Evolutionary conservation across 1,140 invertebrate species (phyloP).

Genomic region (Helicoverpa zea): DNA sequence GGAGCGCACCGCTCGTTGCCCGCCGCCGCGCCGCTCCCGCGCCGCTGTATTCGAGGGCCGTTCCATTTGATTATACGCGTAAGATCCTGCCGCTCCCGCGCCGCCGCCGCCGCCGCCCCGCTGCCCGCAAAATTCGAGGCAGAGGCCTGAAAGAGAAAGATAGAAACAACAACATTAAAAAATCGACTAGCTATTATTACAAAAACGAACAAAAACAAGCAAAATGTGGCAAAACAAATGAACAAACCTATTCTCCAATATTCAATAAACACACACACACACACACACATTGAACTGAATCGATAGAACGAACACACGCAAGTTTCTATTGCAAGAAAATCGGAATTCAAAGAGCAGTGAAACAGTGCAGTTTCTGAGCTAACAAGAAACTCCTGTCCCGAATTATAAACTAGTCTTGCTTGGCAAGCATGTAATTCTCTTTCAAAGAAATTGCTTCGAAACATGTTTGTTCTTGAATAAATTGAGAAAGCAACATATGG

Average conservation of each 20-base stretch:
- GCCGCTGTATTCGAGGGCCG: no score
- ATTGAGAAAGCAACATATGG: conserved; percentile 1
- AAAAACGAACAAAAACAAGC: no score
- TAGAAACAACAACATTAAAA: no score
- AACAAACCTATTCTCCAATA: background rate
- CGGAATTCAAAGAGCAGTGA: conserved; percentile 53
- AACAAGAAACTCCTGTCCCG: conserved; percentile 54
- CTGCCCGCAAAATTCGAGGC: no score
- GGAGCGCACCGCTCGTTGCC: no score
- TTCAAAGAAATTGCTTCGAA: background rate
- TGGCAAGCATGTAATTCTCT: conserved; percentile 35
- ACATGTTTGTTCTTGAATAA: conserved; percentile 5
- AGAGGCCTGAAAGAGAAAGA: no score
- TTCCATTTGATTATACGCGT: no score
- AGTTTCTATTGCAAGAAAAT: conserved; percentile 47
- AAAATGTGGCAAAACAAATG: no score
- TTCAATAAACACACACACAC: background rate
- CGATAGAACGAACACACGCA: background rate
- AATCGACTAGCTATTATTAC: no score
- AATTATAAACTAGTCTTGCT: conserved; percentile 55
- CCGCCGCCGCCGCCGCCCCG: no score
- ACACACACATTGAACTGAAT: background rate
- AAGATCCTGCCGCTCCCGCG: no score
- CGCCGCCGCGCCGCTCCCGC: no score
- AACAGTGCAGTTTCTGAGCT: conserved; percentile 46